Evolutionary conservation across 2,888 invertebrate species (phyloP), one percentile per base, ranked within the genome.

Genomic region (Entomobrya multifasciata): DNA sequence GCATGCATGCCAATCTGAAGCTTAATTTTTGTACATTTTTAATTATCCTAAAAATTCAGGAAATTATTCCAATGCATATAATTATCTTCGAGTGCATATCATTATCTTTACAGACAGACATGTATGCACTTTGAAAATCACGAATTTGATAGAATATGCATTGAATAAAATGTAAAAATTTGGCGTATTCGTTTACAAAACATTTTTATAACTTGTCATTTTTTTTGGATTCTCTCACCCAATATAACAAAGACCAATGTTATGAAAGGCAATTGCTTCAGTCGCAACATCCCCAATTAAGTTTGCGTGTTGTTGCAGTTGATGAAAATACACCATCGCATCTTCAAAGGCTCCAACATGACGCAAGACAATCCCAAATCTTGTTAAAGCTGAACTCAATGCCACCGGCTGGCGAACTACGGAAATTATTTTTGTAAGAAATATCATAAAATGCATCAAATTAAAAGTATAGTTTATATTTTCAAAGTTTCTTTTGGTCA

Each of bases 281-380:
- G 89, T 85, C 17, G 79, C 84, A 22, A 36, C 22, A 55, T 90
- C 90, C 10, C 77, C 79, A 57, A 76, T 57, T 15, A 76, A 52
- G 72, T 25, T 72, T 17, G 89, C 86, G 27, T 90, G 89, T 2
- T 87, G 74, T 41, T 86, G 85, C 30, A 90, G 76, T 67, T 88
- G 85, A 13, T 88, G 77, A 36, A 90, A 90, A 60, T 88, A 90
- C 36, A 74, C 70, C 78, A 90, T 86, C 8, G 90, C 89, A 74
- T 88, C 89, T 25, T 90, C 89, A 57, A 76, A 88, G 10, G 87
- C 89, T 27, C 90, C 90, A 27, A 76, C 86, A 60, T 85, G 86
- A 81, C 88, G 80, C 3, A 89, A 81, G n/a, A 90, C 85, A 30
- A 80, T 77, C 57, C 88, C 90, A 83, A 89, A 89, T 30, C 89